Base-by-base conservation (phyloP, 2,888 invertebrate genomes). In the Thera britannica region DNA sequence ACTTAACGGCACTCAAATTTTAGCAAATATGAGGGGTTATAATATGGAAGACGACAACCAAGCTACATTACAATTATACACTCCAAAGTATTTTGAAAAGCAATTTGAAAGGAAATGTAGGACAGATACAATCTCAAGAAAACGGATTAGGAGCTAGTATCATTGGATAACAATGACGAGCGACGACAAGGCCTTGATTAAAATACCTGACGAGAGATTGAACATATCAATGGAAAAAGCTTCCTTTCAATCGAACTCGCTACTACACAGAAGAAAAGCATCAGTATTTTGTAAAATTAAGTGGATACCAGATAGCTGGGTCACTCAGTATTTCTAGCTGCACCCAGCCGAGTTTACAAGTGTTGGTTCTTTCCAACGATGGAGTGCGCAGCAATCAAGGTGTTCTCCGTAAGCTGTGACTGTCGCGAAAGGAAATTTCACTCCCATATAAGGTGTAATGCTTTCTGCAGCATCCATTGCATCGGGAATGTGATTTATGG, bases 401-500 rank as follows among this genome's bases (percentile, higher is more conserved):
- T 58, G 48, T 34, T 46, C 34, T 54, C 48, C 12, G 9, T 58
- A 12, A 44, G 55, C 49, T 67, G 49, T 35, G 54, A 41, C 9
- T 0, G 35, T 56, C 34, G 55, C 58, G 51, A 60, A 57, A 58
- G 52, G 58, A 34, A 57, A 54, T 69, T 65, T 67, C 58, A 59
- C 61, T 62, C 44, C 63, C 61, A n/a, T 70, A 65, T 52, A 68
- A 62, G 63, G 67, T 46, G 9, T 57, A 48, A 56, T 56, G 52
- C 62, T 41, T 38, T n/a, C 52, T 55, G 62, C 65, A 44, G 67
- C 58, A 60, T 65, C 65, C 54, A 49, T 62, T 46, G 51, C 60
- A 41, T 23, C 8, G 62, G 8, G 52, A 64, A 46, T 62, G 58
- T 58, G 64, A 67, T 72, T 68, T 70, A 63, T 68, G 60, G 55